Base-by-base conservation (phyloP, 1,140 invertebrate species). In the Drosophila quadrilineata region DNA sequence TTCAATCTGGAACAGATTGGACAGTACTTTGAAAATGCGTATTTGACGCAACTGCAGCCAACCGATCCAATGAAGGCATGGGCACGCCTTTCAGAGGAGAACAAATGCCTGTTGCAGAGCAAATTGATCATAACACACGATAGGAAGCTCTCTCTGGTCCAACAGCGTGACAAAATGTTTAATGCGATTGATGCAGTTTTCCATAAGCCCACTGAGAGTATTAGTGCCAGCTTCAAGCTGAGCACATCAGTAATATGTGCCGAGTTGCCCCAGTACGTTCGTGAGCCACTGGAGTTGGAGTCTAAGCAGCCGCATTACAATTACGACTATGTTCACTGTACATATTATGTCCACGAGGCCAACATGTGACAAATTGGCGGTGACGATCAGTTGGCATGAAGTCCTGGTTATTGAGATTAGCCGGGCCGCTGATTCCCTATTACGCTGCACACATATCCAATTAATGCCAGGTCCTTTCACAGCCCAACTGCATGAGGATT, bases 1-100 rank as follows among this genome's bases (percentile, higher is more conserved):
- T 93, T 97, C 88, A 95, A 96, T 89, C 90, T 98, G 67, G 97
- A 99, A 91, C 93, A 95, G 80, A 92, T 98, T 45, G 96, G 97
- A 0, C 96, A 98, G 89, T 98, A 98, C 91, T 91, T 98, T 38
- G 93, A 94, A 56, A 91, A 93, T 79, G 85, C 91, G 58, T 90
- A 92, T 43, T 89, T 97, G 22, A 92, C 92, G 6, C 93, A 94
- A 72, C 91, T 93, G 5, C 91, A 93, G 2, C 49, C 66, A 17
- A 91, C 93, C 56, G 92, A 92, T 71, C 90, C 91, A 3, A 90
- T 91, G 22, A 93, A 94, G 88, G 91, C 94, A n/a, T 98, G 97
- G 97, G 91, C 94, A 28, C 91, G 93, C 66, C 94, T 97, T 80
- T 86, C 97, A 0, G 88, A 92, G 26, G 92, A 94, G 66, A 95